Conservation (phyloP, 2,797 vertebrate species). For the Paratrypauchen microcephalus region DNA sequence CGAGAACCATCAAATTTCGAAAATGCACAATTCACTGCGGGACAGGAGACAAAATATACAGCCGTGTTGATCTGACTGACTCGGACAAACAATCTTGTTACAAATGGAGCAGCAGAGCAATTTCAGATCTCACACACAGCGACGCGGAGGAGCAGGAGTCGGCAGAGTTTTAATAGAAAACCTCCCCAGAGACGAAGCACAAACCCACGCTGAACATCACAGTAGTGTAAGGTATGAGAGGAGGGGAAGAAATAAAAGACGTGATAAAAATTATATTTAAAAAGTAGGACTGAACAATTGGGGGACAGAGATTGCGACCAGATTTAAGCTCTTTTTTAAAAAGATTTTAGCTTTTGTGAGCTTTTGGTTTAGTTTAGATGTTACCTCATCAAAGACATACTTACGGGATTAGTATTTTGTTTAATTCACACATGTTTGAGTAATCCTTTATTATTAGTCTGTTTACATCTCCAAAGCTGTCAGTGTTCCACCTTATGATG, state of each 20-base stretch:
- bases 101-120: slow-evolving; percentile 33
- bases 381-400: too few species aligned
- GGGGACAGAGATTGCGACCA: too few species aligned
- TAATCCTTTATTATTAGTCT: too few species aligned
- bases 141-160: slow-evolving; percentile 23
- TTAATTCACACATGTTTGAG: too few species aligned
- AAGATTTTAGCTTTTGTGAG: too few species aligned
- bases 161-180: slow-evolving; percentile 43
- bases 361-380: too few species aligned
- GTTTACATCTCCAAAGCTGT: too few species aligned
- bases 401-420: too few species aligned
- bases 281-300: too few species aligned
- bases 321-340: too few species aligned
- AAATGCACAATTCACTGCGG: slow-evolving; percentile 27
- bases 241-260: not conserved
- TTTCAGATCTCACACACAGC: slow-evolving; percentile 39
- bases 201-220: slow-evolving; percentile 18
- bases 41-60: slow-evolving; percentile 44
- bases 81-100: slow-evolving; percentile 47
- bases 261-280: not conserved
- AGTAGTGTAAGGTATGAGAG: not conserved
- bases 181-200: slow-evolving; percentile 10
- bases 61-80: slow-evolving; percentile 55
- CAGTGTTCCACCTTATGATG: too few species aligned
- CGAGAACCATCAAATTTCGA: slow-evolving; percentile 30